Evolutionary conservation across 2,797 vertebrate genomes (phyloP).

Genomic region (Balearica regulorum): DNA sequence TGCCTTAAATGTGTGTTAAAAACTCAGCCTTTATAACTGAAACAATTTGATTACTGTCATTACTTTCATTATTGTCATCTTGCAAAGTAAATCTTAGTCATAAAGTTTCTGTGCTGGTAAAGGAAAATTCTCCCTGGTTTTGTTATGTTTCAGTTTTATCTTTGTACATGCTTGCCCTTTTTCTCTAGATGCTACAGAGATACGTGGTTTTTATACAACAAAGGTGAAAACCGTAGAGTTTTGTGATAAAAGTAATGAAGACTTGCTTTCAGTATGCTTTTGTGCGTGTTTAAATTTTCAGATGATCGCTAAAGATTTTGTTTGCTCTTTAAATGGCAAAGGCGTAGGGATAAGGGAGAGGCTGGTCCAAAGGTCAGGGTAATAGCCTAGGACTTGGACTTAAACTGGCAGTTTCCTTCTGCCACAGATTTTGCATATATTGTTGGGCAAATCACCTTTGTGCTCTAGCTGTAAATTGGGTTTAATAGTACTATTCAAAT

Average conservation of each 20-base stretch:
- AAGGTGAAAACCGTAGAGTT: background rate
- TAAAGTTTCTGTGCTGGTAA: background rate
- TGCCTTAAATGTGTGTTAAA: background rate
- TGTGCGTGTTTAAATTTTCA: background rate
- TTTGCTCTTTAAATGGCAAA: background rate
- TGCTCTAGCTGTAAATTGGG: background rate
- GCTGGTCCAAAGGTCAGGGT: conserved; percentile 7
- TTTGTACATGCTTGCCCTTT: background rate
- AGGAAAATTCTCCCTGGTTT: background rate
- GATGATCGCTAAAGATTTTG: background rate
- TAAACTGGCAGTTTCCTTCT: background rate
- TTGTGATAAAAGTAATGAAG: background rate
- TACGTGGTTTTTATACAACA: background rate
- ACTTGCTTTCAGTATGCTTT: background rate
- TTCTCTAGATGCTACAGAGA: background rate
- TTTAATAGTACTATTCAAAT: background rate
- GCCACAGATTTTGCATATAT: background rate
- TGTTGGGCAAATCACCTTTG: background rate
- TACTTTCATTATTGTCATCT: background rate
- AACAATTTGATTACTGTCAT: background rate
- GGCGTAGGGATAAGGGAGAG: background rate
- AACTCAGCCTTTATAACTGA: background rate
- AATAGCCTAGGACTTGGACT: background rate
- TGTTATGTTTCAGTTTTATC: background rate
- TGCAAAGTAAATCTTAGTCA: background rate